Conservation (phyloP, 2,888 invertebrate genomes). For the Bombyx huttoni region DNA sequence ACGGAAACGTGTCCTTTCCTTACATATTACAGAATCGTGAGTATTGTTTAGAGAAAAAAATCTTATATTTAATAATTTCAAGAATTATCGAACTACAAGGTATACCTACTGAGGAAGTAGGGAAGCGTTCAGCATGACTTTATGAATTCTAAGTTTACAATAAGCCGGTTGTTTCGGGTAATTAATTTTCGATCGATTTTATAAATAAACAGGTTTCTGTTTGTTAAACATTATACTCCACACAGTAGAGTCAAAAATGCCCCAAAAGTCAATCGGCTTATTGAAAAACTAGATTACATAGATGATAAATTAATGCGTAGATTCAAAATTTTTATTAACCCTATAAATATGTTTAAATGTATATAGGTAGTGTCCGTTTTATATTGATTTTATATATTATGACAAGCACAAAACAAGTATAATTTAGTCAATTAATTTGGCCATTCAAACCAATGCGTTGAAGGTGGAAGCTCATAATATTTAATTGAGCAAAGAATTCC, state of each 20-base stretch:
- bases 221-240: not conserved
- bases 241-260: too few species aligned
- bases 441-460: constrained; percentile 7
- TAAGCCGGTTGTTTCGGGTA: constrained; percentile 3
- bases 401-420: constrained; percentile 18
- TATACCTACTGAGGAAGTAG: constrained; percentile 46
- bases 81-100: constrained; percentile 56
- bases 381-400: constrained; percentile 14
- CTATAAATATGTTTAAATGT: constrained; percentile 5
- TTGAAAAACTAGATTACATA: constrained; percentile 9
- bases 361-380: constrained; percentile 9
- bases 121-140: constrained; percentile 63
- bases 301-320: constrained; percentile 18
- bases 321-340: constrained; percentile 13
- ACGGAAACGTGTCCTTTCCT: constrained; percentile 53
- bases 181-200: not conserved
- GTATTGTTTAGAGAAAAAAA: constrained; percentile 50
- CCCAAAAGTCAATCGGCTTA: constrained; percentile 11
- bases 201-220: constrained; percentile 9
- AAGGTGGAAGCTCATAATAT: constrained; percentile 39
- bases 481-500: constrained; percentile 44
- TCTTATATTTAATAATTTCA: constrained; percentile 59
- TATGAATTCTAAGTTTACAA: constrained; percentile 20
- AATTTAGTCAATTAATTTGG: constrained; percentile 13
- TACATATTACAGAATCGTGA: constrained; percentile 23